Base-by-base conservation (phyloP, 2,797 vertebrate species). In the Poeciliopsis presidionis region DNA sequence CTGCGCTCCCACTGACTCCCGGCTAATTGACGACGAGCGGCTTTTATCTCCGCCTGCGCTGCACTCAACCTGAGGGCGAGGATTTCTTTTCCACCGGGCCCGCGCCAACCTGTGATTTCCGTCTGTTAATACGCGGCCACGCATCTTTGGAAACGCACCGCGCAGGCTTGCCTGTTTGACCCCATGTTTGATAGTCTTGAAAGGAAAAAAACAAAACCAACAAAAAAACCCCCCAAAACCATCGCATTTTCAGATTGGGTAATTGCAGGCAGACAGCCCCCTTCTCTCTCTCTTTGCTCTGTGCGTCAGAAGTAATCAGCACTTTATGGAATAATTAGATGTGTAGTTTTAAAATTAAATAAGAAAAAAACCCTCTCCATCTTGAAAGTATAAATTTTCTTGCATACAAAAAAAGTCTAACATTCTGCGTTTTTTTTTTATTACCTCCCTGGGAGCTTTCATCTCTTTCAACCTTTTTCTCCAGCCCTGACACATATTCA, bases 1-100 rank as follows among this genome's bases (percentile, higher is more conserved):
- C 89, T 81, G 90, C 89, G 89, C 91, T 91, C 92, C 91, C 89
- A 87, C 92, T 90, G 93, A 93, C 93, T 94, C 82, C 74, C 83
- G 88, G 92, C 92, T 94, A 94, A 94, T 95, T 94, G 94, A 95
- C 91, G 90, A 92, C 88, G 90, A 89, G 89, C 81, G 83, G 84
- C 90, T 93, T 95, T 95, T 91, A 94, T 95, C 92, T 92, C 59
- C 84, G 88, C 91, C 90, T 84, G 61, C 75, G 75, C 75, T 47
- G 45, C 75, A 14, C 57, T 84, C 86, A 89, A 94, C 92, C 94
- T 87, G 87, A 85, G 92, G 92, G 85, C 61, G 87, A 78, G 80
- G 79, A 73, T 46, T 49, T 49, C 20, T 49, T 84, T 67, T 85
- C 79, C 80, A 73, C 45, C 78, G 81, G 88, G 86, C 90, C 88